Percentiles rank a stretch among this genome's conserved stretches.
Evolutionary conservation across 2,797 vertebrate genomes (phyloP).

Genomic region (Diglossa cyanea): DNA sequence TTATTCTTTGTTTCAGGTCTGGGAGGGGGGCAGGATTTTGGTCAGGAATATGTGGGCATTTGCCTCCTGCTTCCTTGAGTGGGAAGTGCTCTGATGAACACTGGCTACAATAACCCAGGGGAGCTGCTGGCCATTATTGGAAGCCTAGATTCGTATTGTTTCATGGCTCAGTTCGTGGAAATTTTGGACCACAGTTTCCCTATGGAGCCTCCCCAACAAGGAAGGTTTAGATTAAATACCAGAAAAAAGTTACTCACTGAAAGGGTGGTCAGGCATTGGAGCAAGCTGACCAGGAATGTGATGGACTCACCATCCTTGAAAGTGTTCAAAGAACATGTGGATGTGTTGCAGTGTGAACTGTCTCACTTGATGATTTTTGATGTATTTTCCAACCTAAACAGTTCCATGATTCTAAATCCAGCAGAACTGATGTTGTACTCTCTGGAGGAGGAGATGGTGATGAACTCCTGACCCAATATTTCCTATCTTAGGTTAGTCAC

Average conservation of each 20-base stretch:
- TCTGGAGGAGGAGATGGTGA: neutral
- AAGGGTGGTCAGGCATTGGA: neutral
- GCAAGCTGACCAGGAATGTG: neutral
- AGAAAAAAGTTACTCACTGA: neutral
- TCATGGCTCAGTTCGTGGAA: neutral
- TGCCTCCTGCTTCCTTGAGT: too few species aligned
- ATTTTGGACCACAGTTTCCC: neutral
- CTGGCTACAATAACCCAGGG: neutral
- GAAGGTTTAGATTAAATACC: neutral
- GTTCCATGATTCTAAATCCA: neutral
- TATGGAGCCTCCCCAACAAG: too few species aligned
- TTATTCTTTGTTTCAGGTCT: too few species aligned
- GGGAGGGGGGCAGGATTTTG: too few species aligned
- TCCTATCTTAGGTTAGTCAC: neutral
- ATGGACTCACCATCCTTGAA: neutral
- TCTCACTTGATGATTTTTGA: neutral
- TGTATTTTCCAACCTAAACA: neutral
- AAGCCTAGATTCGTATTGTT: neutral
- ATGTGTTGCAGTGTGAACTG: accelerated
- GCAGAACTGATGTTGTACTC: accelerated
- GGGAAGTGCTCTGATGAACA: neutral
- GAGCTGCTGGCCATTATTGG: neutral
- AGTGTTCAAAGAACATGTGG: neutral
- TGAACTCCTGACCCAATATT: neutral
- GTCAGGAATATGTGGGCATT: too few species aligned